Evolutionary conservation across 2,113 vertebrate genomes (phyloP), one percentile per base, ranked within the genome.

Genomic region (Charina bottae): DNA sequence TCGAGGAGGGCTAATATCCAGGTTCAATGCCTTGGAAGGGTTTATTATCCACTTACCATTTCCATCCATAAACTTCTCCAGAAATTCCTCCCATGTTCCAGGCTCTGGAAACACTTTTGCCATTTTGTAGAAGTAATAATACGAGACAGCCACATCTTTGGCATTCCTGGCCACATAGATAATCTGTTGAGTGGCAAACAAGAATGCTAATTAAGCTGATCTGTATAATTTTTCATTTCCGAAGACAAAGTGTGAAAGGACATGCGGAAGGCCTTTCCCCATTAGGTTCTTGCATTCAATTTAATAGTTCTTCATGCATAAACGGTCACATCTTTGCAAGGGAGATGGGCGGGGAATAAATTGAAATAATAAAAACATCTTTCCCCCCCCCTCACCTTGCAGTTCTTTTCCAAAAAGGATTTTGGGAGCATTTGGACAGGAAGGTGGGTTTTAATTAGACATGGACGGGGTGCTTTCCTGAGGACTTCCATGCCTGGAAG

Each of bases 131-230:
- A 98, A 98, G 55, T 98, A 96, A 92, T 96, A 98, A 83, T 96
- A 98, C 33, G 98, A 98, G 84, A 98, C 97, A 0, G 78, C 97
- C 53, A 96, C 97, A 9, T 98, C 98, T 94, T 98, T 98, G 4
- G 97, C 95, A 7, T 98, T 98, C 49, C 98, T 97, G 53, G 97
- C 98, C 4, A 98, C 59, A 1, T 98, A 98, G 86, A 98, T 87
- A 21, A 98, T 88, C 98, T 98, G 88, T 19, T 56, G 23, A 6
- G 56, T 1, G 17, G n/a, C 46, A 64, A 87, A 42, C 4, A 78
- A 78, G n/a, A 23, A 55, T 23, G 24, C 19, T 64, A 64, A 55
- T 89, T 37, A 83, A 83, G 13, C 33, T 24, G 60, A 21, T 37
- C 11, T 37, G 64, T 6, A 37, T 9, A 24, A 53, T 83, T 9